These are phyloP conservation scores for Calidris pugnax DNA, from an alignment of 2,113 vertebrate species.

Conservation along the genomic window DNA sequence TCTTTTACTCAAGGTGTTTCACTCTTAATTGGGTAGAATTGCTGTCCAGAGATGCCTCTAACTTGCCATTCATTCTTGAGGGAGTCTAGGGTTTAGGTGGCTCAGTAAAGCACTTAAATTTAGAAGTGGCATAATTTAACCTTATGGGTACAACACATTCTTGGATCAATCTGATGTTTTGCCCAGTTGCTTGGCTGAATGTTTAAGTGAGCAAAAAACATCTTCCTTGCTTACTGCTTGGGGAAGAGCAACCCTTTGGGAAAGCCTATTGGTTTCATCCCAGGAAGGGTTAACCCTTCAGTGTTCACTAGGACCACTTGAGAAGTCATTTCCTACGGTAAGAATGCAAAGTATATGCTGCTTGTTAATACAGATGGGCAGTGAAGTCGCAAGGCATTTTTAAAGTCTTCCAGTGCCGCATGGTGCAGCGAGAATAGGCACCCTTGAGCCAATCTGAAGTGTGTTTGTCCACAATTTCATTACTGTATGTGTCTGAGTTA, in stretches of 20 bases:
- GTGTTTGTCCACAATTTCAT: conserved; percentile 49
- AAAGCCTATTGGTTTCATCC: background rate
- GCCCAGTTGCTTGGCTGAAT: background rate
- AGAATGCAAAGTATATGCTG: background rate
- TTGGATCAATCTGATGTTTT: background rate
- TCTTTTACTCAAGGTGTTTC: background rate
- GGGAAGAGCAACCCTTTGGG: background rate
- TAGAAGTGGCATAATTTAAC: background rate
- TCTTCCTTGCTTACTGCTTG: background rate
- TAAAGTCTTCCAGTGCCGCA: background rate
- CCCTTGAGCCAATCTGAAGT: background rate
- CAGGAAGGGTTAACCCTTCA: conserved; percentile 21
- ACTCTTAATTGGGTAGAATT: background rate
- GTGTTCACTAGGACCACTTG: background rate
- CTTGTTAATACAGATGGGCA: background rate
- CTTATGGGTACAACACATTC: rapidly evolving
- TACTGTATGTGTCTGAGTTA: conserved; percentile 27
- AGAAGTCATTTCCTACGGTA: background rate
- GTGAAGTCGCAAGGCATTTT: background rate
- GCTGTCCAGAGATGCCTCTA: background rate
- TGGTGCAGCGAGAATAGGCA: background rate
- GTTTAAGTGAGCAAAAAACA: background rate
- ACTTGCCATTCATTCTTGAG: background rate
- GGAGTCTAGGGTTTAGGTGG: background rate
- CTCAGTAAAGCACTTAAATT: background rate